Base-by-base conservation (phyloP, 2,888 invertebrate species). In the Petrolisthes cinctipes region DNA sequence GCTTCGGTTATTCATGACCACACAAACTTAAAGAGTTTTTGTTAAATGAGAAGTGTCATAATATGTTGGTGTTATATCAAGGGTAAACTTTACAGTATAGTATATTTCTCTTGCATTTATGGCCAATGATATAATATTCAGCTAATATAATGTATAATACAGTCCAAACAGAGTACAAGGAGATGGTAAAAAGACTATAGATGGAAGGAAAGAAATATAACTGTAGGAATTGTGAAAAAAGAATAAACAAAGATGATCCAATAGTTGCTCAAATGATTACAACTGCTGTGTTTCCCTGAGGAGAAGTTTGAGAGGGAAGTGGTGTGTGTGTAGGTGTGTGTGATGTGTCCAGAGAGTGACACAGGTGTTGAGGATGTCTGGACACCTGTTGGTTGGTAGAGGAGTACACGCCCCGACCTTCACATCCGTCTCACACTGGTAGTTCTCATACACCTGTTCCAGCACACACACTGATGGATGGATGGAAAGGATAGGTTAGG, bases 261-360 rank as follows among this genome's bases (percentile, higher is more conserved):
- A 11, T 61, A 1, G 11, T 17, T 61, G 11, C 4, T 61, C 61
- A 61, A 11, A 9, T 11, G 61, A 61, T 61, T 17, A 71, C 71
- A 71, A 71, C 20, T 71, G 71, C 71, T 88, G 84, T 0, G 87
- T 88, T 54, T 88, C 87, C 73, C 87, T 23, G 1, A 88, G 68
- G 53, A 88, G 61, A 17, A 80, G 57, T 51, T 88, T 88, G 37
- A 88, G 87, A 5, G 87, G 87, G 37, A 73, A 88, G 17, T 84
- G 87, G 20, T 84, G 84, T 4, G 87, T 81, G n/a, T 73, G 83
- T 11, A 88, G 20, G 20, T 83, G 53, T 6, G 56, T 56, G 11
- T 84, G 87, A 75, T 84, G 81, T 9, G 84, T 84, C 87, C 87
- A 88, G 17, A 88, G 84, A 6, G 87, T 84, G 23, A 83, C n/a